These are phyloP conservation scores for Rafetus swinhoei DNA, from an alignment of 2,113 vertebrate species.

Conservation along the genomic window DNA sequence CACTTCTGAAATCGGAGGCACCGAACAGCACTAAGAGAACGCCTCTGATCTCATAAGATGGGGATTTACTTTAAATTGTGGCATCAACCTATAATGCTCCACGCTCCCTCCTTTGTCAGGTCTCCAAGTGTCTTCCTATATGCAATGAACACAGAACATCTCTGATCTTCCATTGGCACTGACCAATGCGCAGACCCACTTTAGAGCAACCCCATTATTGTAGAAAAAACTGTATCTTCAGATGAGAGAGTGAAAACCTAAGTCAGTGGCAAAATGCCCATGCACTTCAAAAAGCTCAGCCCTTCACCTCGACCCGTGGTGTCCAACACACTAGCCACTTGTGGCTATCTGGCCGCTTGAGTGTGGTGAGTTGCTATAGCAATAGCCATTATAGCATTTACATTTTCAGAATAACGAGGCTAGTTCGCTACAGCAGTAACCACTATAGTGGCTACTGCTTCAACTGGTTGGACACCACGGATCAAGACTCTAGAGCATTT, in stretches of 20 bases:
- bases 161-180: neutral
- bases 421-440: too few species aligned
- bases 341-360: too few species aligned
- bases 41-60: neutral
- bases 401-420: too few species aligned
- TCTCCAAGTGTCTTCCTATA: accelerated
- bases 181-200: neutral
- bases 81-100: neutral
- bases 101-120: neutral
- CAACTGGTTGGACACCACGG: too few species aligned
- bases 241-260: neutral
- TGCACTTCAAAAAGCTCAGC: neutral
- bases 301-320: neutral
- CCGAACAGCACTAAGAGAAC: neutral
- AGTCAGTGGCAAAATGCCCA: neutral
- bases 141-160: neutral
- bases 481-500: neutral
- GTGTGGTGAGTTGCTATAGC: too few species aligned
- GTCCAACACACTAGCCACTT: too few species aligned
- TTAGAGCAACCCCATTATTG: neutral
- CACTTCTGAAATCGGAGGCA: neutral
- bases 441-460: too few species aligned
- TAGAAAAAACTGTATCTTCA: neutral
- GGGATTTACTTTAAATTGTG: neutral
- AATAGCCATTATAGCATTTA: too few species aligned